Evolutionary conservation across 2,113 vertebrate species (phyloP).

Genomic region (Erpornis zantholeuca): DNA sequence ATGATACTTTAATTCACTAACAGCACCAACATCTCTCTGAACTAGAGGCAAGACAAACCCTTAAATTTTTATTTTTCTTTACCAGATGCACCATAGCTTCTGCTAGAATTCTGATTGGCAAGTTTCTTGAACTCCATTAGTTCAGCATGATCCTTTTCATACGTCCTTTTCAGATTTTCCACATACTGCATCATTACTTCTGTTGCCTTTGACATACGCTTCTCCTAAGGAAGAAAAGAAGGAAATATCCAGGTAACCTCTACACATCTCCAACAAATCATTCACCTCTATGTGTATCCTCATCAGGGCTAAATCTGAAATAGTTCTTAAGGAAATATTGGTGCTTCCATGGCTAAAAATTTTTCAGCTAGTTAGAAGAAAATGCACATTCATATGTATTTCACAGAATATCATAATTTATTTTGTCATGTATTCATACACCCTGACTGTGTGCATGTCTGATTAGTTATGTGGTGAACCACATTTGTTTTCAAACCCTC

Average conservation of each 20-base stretch:
- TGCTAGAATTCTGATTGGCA: slow-evolving; percentile 95
- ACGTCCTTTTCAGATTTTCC: slow-evolving; percentile 95
- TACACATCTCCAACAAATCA: neutral
- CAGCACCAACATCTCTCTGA: neutral
- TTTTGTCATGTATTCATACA: neutral
- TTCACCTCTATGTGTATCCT: neutral
- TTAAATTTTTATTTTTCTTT: slow-evolving; percentile 65
- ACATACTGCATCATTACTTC: slow-evolving; percentile 99
- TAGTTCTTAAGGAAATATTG: neutral
- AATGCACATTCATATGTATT: neutral
- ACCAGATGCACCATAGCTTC: slow-evolving; percentile 84
- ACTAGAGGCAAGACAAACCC: neutral
- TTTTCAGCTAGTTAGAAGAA: neutral
- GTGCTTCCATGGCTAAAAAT: neutral
- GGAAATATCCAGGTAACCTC: neutral
- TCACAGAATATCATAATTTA: neutral
- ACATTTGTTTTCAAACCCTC: neutral
- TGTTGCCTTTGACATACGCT: slow-evolving; percentile 95
- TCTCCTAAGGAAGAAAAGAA: slow-evolving; percentile 80
- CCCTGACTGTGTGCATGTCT: neutral
- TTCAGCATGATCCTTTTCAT: slow-evolving; percentile 97
- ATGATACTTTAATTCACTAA: neutral
- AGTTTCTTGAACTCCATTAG: slow-evolving; percentile 97
- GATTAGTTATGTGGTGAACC: neutral
- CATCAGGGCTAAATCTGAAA: neutral